Percentiles rank a stretch among this genome's conserved stretches.
Evolutionary conservation across 64 coral and sea anemone species (phyloP).

Genomic region (Montipora efflorescens): DNA sequence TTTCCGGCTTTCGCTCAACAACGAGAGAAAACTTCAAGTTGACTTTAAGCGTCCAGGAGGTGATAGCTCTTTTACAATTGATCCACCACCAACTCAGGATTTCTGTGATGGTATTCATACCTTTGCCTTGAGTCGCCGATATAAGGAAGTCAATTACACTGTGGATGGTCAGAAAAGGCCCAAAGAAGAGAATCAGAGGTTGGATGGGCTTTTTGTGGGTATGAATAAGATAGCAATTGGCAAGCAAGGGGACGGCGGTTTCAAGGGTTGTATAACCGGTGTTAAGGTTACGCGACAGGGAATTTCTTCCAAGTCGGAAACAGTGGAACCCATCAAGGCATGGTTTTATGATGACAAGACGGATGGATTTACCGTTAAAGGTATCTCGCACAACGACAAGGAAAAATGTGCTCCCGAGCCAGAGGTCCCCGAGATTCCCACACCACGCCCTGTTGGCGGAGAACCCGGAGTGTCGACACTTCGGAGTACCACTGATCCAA

Average conservation of each 20-base stretch:
- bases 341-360: slow-evolving; percentile 48
- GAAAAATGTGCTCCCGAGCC: slow-evolving; percentile 54
- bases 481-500: neutral
- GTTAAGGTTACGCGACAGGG: slow-evolving; percentile 74
- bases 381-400: neutral
- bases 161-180: slow-evolving; percentile 43
- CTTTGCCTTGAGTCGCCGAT: slow-evolving; percentile 52
- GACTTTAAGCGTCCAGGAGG: neutral
- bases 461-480: neutral
- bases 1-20: slow-evolving; percentile 29
- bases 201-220: slow-evolving; percentile 29
- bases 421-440: slow-evolving; percentile 68
- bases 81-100: neutral
- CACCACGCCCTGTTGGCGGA: slow-evolving; percentile 52
- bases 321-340: slow-evolving; percentile 76
- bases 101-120: slow-evolving; percentile 74
- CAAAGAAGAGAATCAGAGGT: neutral
- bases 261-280: slow-evolving; percentile 85
- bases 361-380: neutral
- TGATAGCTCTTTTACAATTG: neutral
- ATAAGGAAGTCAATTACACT: slow-evolving; percentile 11
- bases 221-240: slow-evolving; percentile 70
- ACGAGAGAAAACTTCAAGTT: slow-evolving; percentile 17
- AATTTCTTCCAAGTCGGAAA: neutral
- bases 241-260: neutral